Base-by-base conservation (phyloP, 2,797 vertebrate genomes). In the Naso thynnoides region DNA sequence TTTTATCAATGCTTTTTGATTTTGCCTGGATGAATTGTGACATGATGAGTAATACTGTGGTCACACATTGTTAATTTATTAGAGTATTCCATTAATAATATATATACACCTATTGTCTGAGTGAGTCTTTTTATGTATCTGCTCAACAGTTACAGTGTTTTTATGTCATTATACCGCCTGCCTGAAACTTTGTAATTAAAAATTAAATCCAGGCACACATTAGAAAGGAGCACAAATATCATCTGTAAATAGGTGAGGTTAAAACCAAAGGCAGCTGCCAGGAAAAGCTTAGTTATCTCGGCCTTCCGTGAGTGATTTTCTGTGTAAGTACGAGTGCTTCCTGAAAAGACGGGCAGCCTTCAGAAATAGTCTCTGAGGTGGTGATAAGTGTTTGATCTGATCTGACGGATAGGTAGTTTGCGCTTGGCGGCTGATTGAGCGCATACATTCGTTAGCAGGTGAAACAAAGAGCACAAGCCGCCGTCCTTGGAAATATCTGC, bases 361-460 rank as follows among this genome's bases (percentile, higher is more conserved):
- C 18, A 49, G 2, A 38, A 29, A 48, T 41, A 10, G 49, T 31
- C 59, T 29, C 42, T 56, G 56, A 70, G 50, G 61, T 54, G 68
- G 73, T 55, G 71, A 76, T 18, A 70, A 64, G 76, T 50, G 31
- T 42, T 52, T 68, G 49, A 86, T 67, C 61, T 60, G 48, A 61
- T 68, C 63, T 48, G 53, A 71, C 31, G 68, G 74, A 76, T 21
- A 16, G 36, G 56, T 48, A 54, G 19, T 45, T 61, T 63, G 23
- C 53, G 16, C 33, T 52, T 41, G 31, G 50, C 19, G 16, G 23
- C 49, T 48, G 36, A 59, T 23, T 27, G n/a, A 47, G 44, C 45
- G 41, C 52, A 19, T 6, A 31, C 41, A 67, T 47, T 69, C 48
- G 15, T 23, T 57, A 54, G 33, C 27, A 39, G 45, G 8, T 62